A percentile compares a stretch with the other conserved stretches of the same genome.
These are phyloP conservation scores for Loxodonta africana DNA, from an alignment of 2,113 vertebrate species.

Conservation along the genomic window DNA sequence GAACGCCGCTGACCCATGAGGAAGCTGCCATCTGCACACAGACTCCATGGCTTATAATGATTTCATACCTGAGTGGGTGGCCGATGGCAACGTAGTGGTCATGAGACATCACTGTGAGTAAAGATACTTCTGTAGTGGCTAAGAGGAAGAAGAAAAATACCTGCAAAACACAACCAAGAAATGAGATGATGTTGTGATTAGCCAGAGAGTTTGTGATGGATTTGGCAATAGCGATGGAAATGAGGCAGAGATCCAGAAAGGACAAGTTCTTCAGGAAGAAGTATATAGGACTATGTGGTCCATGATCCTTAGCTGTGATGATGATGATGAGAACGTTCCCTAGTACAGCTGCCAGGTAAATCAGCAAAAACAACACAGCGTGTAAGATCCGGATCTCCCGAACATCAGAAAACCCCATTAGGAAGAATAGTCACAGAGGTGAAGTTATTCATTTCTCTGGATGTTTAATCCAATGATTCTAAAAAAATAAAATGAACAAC, in stretches of 20 bases:
- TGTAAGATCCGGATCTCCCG: background rate
- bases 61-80: too few species aligned
- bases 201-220: too few species aligned
- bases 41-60: too few species aligned
- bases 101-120: too few species aligned
- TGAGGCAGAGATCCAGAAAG: conserved; percentile 42
- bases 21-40: too few species aligned
- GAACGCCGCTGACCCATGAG: too few species aligned
- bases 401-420: background rate
- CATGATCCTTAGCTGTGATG: background rate
- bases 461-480: background rate
- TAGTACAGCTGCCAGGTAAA: background rate
- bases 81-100: too few species aligned
- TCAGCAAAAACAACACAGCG: background rate
- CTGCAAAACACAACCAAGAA: too few species aligned
- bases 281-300: background rate
- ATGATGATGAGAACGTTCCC: conserved; percentile 59
- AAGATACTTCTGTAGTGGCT: too few species aligned
- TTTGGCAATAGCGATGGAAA: conserved; percentile 60
- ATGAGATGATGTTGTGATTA: too few species aligned
- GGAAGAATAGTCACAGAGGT: background rate
- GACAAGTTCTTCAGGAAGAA: conserved; percentile 59
- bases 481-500: background rate
- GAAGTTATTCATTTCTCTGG: conserved; percentile 7
- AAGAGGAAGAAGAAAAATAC: too few species aligned